A percentile compares a stretch with the other conserved stretches of the same genome.
Conservation (phyloP, 1,140 invertebrate genomes). For the Hesperophylax magnus region DNA sequence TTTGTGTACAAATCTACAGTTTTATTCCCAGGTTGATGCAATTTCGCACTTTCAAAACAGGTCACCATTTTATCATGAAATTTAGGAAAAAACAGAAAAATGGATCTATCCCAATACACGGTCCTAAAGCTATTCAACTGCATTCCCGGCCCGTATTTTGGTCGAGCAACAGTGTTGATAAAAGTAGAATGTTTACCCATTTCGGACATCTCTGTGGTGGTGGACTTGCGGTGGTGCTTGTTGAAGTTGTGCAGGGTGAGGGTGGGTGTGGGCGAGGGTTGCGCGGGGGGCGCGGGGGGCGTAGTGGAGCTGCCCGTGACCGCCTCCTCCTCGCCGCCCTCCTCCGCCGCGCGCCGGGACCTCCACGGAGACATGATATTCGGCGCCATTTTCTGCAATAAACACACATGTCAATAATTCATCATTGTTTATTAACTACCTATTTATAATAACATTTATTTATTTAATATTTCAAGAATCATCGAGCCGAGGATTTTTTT, state of each 20-base stretch:
- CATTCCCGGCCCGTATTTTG: too few species aligned
- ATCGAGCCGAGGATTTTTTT: too few species aligned
- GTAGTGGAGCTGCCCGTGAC: background rate
- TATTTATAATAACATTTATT: too few species aligned
- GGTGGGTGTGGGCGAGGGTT: constrained; percentile 2
- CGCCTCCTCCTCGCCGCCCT: constrained; percentile 19
- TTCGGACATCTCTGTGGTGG: constrained; percentile 24
- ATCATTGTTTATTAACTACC: too few species aligned
- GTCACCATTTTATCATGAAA: too few species aligned
- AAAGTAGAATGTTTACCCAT: constrained; percentile 10
- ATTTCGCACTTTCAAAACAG: too few species aligned
- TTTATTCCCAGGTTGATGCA: too few species aligned
- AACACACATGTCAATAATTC: background rate
- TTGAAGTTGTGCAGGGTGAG: constrained; percentile 36
- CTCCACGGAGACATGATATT: constrained; percentile 33
- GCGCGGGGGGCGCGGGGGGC: background rate
- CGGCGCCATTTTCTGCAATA: constrained; percentile 53
- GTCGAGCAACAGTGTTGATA: too few species aligned
- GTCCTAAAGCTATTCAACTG: background rate
- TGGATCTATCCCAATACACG: background rate
- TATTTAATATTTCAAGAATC: too few species aligned
- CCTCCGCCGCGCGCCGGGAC: constrained; percentile 21
- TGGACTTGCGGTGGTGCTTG: constrained; percentile 14
- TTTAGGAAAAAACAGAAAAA: background rate
- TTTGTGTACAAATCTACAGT: too few species aligned